Evolutionary conservation across 2,113 vertebrate species (phyloP).

Genomic region (Cochlearius cochlearius): DNA sequence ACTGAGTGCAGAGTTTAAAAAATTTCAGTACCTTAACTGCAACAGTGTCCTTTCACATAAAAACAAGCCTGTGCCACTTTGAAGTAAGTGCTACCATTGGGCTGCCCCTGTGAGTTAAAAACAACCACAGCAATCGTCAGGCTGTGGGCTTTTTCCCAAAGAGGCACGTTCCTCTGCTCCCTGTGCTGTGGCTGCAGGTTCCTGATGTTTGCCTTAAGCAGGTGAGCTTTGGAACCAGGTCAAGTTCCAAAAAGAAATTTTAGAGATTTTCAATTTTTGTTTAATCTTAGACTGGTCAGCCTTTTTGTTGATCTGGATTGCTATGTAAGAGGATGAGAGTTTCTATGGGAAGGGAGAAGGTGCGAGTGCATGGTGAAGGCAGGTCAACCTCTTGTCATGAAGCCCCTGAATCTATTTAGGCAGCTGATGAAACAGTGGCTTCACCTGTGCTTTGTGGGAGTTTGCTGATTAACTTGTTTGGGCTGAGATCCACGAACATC

Average conservation of each 20-base stretch:
- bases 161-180: neutral
- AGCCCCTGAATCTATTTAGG: neutral
- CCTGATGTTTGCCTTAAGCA: neutral
- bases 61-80: neutral
- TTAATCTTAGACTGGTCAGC: neutral
- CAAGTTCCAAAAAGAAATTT: neutral
- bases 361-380: neutral
- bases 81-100: neutral
- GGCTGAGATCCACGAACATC: neutral
- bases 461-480: neutral
- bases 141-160: neutral
- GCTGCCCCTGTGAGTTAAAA: neutral
- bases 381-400: neutral
- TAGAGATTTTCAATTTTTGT: neutral
- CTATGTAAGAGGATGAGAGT: neutral
- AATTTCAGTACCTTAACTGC: neutral
- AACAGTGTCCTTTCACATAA: neutral
- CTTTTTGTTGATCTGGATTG: neutral
- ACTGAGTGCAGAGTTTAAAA: neutral
- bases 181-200: neutral
- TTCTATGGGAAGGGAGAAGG: neutral
- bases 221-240: neutral
- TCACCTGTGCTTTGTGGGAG: neutral
- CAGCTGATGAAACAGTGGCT: neutral
- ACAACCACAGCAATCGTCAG: neutral